phyloP scores from a whole-genome alignment of 2,888 invertebrate species.

The Thereva nobilitata region DNA sequence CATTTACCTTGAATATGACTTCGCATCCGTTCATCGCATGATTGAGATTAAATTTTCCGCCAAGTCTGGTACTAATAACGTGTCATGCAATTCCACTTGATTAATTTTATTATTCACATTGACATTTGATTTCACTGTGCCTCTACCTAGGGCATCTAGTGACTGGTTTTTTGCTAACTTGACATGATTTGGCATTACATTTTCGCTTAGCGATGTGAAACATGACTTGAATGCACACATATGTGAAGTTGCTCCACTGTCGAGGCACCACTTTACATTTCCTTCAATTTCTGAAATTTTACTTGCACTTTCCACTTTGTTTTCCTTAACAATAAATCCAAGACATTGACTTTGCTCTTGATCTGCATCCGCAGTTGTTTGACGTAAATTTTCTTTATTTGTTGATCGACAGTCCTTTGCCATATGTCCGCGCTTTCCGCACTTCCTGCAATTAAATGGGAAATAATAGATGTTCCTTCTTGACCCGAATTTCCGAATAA shows the following conservation, averaged over 20 bases:
- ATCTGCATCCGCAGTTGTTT: slow-evolving; percentile 1
- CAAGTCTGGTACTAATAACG: slow-evolving; percentile 29
- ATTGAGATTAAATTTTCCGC: slow-evolving; percentile 32
- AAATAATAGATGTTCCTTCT: slow-evolving; percentile 17
- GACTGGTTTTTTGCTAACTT: background rate
- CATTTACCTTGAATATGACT: too few species aligned
- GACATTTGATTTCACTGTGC: background rate
- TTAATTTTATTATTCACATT: too few species aligned
- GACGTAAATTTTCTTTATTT: slow-evolving; percentile 13
- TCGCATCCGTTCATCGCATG: too few species aligned
- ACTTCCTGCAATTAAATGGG: slow-evolving; percentile 31
- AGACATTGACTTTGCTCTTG: too few species aligned
- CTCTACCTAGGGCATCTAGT: background rate
- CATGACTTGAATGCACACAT: slow-evolving; percentile 1
- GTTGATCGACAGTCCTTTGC: slow-evolving; percentile 31
- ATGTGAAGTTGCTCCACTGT: slow-evolving; percentile 8
- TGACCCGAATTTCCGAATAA: background rate
- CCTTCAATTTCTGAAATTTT: too few species aligned
- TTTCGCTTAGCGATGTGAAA: background rate
- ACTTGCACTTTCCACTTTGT: too few species aligned
- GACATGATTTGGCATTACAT: background rate
- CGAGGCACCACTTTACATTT: slow-evolving; percentile 3
- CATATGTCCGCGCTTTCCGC: slow-evolving; percentile 27
- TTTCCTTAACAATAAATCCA: too few species aligned
- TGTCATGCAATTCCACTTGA: background rate